Evolutionary conservation across 2,113 vertebrate genomes (phyloP).

Genomic region (Hepsetus odoe): DNA sequence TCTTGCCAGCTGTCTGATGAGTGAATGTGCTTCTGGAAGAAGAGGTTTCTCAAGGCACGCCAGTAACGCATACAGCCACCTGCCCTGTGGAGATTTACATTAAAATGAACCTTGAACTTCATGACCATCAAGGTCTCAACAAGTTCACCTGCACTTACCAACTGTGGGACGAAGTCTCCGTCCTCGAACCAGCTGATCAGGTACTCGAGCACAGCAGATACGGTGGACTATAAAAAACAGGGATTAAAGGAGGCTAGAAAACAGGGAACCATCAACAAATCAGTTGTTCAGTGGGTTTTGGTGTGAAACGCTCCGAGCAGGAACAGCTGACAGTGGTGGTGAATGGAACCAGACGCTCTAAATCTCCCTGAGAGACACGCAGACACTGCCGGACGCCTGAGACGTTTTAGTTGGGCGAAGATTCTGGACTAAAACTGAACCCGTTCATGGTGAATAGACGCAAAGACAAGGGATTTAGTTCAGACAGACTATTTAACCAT

Average conservation of each 20-base stretch:
- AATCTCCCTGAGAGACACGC: too few species aligned
- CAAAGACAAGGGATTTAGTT: too few species aligned
- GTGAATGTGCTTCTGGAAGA: conserved; percentile 93
- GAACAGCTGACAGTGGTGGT: too few species aligned
- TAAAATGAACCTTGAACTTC: background rate
- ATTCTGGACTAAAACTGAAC: too few species aligned
- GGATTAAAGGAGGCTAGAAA: background rate
- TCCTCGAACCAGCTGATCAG: conserved; percentile 92
- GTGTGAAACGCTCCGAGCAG: too few species aligned
- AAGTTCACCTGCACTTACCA: conserved; percentile 78
- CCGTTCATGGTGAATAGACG: too few species aligned
- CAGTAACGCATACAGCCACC: conserved; percentile 91
- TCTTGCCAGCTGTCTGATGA: conserved; percentile 93
- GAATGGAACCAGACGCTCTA: too few species aligned
- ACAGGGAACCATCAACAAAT: too few species aligned
- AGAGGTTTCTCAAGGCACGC: conserved; percentile 96
- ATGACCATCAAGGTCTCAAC: background rate
- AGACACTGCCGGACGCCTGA: too few species aligned
- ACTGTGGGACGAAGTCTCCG: conserved; percentile 86
- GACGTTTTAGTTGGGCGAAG: too few species aligned
- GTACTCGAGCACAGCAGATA: conserved; percentile 88
- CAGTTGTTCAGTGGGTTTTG: too few species aligned
- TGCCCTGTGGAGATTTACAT: conserved; percentile 76
- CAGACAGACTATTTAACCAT: too few species aligned
- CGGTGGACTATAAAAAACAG: conserved; percentile 77